phyloP scores from a whole-genome alignment of 2,797 vertebrate species.

The Acipenser transmontanus region DNA sequence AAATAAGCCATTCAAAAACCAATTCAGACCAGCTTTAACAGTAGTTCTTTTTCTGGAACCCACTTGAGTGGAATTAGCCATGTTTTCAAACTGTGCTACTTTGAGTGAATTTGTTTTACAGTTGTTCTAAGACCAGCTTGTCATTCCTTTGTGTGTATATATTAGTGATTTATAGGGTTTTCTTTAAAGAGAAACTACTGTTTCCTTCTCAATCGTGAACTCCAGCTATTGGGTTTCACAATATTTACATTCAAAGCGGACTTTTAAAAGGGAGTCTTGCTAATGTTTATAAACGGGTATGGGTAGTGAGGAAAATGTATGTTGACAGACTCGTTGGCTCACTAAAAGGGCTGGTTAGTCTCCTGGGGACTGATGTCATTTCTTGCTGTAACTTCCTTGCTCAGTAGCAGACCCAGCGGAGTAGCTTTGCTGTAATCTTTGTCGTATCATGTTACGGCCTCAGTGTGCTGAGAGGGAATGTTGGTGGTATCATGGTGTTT shows the following conservation, averaged over 20 bases:
- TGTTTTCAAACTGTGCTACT: neutral
- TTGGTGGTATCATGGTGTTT: conserved; percentile 23
- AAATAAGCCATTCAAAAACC: too few species aligned
- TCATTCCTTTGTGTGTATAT: conserved; percentile 5
- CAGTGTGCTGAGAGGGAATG: neutral
- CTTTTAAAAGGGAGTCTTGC: conserved; percentile 13
- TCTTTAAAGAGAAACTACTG: conserved; percentile 22
- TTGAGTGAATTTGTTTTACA: neutral
- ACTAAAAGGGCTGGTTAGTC: neutral
- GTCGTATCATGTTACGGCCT: conserved; percentile 7
- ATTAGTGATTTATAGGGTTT: conserved; percentile 8
- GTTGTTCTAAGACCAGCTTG: neutral
- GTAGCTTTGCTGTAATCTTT: conserved; percentile 14
- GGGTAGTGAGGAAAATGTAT: conserved; percentile 19
- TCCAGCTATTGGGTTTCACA: conserved; percentile 21
- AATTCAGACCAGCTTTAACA: too few species aligned
- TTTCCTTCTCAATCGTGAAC: conserved; percentile 24
- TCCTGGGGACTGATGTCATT: conserved; percentile 7
- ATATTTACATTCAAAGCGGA: conserved; percentile 20
- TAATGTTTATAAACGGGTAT: conserved; percentile 15
- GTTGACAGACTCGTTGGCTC: conserved; percentile 20
- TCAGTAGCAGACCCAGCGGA: neutral
- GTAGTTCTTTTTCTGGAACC: neutral
- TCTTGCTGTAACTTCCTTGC: conserved; percentile 20
- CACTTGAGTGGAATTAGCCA: neutral